Base-by-base conservation (phyloP, 2,888 invertebrate species). In the Willowsia nigromaculata region DNA sequence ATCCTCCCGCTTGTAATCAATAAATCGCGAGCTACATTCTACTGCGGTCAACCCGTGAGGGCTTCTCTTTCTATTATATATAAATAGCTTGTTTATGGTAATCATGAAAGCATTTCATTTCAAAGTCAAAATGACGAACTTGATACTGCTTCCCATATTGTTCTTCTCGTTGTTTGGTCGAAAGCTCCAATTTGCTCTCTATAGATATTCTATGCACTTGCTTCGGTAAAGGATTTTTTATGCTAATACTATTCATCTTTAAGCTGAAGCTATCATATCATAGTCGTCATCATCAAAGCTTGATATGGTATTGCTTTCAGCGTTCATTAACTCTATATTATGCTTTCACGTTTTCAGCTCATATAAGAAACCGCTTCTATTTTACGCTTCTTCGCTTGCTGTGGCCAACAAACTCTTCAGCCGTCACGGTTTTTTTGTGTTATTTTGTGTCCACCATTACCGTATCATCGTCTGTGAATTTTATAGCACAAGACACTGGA, bases 251-350 rank as follows among this genome's bases (percentile, higher is more conserved):
- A n/a, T n/a, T n/a, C n/a, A 65, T 65, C 30, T 33, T 33, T 15
- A 65, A 74, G 47, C 71, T 15, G 43, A 43, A 13, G 22, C 18
- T 22, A 40, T 40, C 18, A 62, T 62, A 62, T 62, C 59, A 62
- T 62, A 5, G 40, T 40, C 25, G 40, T 43, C 71, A 25, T 74
- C 25, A 27, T 43, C 27, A 25, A 43, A 25, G 25, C 71, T 74
- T 43, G 71, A 74, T 74, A 74, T 47, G 71, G 71, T 74, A 18
- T 74, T 25, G 71, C 71, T 74, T 74, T 74, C 71, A 74, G 71
- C 71, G 37, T 40, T 59, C 25, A 27, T 30, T n/a, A 33, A 2
- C 65, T 30, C 5, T 65, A 65, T 27, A 33, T 11, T 62, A 22
- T 22, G 18, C 33, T 13, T 27, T 11, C 6, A 71, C 33, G n/a